phyloP scores from a whole-genome alignment of 92 coral and sea anemone species.

The Montipora capitata region DNA sequence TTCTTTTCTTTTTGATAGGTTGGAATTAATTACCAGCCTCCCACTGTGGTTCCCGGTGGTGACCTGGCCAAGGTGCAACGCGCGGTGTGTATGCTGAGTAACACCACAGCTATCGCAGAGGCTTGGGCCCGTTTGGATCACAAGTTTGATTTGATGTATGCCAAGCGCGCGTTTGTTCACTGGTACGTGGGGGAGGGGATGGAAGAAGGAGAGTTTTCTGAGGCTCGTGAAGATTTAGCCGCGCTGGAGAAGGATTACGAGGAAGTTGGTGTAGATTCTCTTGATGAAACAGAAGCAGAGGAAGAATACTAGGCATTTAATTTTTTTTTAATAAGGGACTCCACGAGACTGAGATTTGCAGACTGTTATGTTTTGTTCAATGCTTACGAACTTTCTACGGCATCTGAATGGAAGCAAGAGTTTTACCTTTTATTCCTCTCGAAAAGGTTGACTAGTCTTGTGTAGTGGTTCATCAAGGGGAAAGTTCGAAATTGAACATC shows the following conservation, averaged over 20 bases:
- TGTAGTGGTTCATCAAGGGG: no score
- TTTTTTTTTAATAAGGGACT: background rate
- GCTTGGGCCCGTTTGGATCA: slow-evolving; percentile 98
- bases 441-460: no score
- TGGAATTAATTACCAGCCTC: slow-evolving; percentile 91
- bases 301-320: slow-evolving; percentile 48
- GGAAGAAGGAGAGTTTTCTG: slow-evolving; percentile 99
- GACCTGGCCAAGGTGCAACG: slow-evolving; percentile 97
- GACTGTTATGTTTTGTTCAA: no score
- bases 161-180: slow-evolving; percentile 98
- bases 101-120: slow-evolving; percentile 96
- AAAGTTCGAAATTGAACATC: no score
- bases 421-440: no score
- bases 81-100: slow-evolving; percentile 94
- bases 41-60: slow-evolving; percentile 94
- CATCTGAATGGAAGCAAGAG: no score
- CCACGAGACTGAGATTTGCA: no score
- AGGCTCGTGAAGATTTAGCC: slow-evolving; percentile 98
- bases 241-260: slow-evolving; percentile 98
- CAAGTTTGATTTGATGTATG: slow-evolving; percentile 96
- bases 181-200: slow-evolving; percentile 99
- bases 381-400: no score
- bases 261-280: slow-evolving; percentile 89
- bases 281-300: slow-evolving; percentile 61
- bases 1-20: slow-evolving; percentile 29